phyloP scores from a whole-genome alignment of 2,888 invertebrate genomes.

The Drosophila lutescens region DNA sequence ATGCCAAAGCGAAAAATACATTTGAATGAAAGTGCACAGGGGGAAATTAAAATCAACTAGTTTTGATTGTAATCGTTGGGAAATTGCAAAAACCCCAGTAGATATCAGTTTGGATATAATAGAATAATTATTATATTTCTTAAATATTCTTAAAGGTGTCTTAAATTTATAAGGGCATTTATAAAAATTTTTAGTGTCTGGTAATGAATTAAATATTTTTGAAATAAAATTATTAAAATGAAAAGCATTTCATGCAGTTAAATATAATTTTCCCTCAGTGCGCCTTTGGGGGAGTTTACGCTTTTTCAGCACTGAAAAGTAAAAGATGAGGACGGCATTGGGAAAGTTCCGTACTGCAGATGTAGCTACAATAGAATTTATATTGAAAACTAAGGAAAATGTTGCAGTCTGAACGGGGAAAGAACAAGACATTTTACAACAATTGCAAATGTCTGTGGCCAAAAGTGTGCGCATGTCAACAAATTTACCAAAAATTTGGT shows the following conservation, averaged over 20 bases:
- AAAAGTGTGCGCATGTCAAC: constrained; percentile 78
- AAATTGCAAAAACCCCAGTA: too few species aligned
- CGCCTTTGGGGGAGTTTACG: background rate
- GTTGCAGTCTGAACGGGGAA: constrained; percentile 53
- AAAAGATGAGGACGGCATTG: constrained; percentile 51
- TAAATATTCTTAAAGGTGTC: too few species aligned
- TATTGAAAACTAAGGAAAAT: constrained; percentile 49
- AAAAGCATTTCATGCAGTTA: background rate
- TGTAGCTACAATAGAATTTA: constrained; percentile 47
- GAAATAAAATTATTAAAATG: too few species aligned
- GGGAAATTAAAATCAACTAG: background rate
- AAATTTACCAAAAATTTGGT: constrained; percentile 51
- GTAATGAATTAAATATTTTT: too few species aligned
- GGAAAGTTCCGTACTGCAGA: constrained; percentile 67
- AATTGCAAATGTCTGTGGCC: constrained; percentile 65
- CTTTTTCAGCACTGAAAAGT: constrained; percentile 41
- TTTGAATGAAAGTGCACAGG: constrained; percentile 41
- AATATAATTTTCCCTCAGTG: background rate
- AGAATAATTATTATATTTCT: too few species aligned
- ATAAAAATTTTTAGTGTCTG: too few species aligned
- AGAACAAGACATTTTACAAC: constrained; percentile 60
- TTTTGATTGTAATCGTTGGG: too few species aligned
- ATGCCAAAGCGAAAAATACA: constrained; percentile 60
- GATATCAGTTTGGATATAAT: too few species aligned
- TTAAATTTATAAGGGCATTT: too few species aligned